A percentile compares a stretch with the other conserved stretches of the same genome.
These are phyloP conservation scores for Sylvia atricapilla DNA, from an alignment of 2,113 vertebrate species.

Conservation along the genomic window DNA sequence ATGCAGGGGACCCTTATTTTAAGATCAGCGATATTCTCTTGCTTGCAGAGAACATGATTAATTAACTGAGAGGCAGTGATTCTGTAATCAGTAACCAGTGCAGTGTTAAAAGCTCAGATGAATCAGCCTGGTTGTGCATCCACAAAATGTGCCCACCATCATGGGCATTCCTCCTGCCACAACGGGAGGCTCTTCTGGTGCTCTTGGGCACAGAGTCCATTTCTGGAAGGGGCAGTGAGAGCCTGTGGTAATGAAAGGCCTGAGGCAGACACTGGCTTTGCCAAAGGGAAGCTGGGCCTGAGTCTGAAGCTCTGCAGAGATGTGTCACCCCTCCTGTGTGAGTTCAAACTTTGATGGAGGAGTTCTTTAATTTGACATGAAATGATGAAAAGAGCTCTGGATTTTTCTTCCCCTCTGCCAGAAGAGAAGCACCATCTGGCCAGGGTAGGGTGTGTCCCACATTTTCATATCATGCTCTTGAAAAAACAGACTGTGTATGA, in stretches of 20 bases:
- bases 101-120: neutral
- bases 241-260: neutral
- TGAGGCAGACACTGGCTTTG: fast-evolving
- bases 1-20: neutral
- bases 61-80: neutral
- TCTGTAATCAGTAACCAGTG: neutral
- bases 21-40: neutral
- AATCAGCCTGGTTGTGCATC: neutral
- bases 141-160: neutral
- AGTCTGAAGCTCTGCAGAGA: neutral
- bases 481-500: neutral
- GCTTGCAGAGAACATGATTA: neutral
- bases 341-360: neutral
- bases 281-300: neutral
- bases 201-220: neutral
- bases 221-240: neutral
- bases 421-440: neutral
- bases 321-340: neutral
- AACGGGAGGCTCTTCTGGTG: neutral
- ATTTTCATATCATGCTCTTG: neutral
- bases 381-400: neutral
- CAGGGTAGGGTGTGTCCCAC: neutral
- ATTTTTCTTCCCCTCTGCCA: neutral
- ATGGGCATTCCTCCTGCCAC: neutral
- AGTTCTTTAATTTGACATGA: neutral